Base-by-base conservation (phyloP, 2,797 vertebrate genomes). In the Malacoctenus gilli region DNA sequence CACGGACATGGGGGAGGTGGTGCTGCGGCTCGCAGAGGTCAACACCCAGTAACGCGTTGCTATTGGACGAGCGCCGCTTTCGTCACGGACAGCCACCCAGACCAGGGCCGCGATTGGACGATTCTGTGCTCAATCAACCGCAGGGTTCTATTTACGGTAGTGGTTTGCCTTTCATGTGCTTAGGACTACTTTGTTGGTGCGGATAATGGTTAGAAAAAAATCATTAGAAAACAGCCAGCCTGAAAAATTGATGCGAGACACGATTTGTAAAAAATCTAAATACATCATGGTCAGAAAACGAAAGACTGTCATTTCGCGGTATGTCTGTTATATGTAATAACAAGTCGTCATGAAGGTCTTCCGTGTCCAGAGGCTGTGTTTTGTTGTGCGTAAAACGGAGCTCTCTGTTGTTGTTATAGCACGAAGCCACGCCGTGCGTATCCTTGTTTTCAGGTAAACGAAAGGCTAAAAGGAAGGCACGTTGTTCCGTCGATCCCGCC, bases 1-100 rank as follows among this genome's bases (percentile, higher is more conserved):
- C 92, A 91, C 88, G 85, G 89, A 79, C 87, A 84, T 38, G 49
- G 54, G 48, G 83, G 68, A 80, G 91, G 89, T 87, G 91, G 92
- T 83, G 82, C 90, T 86, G 79, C 75, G 82, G 85, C 72, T 82
- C 69, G 14, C 81, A 87, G 87, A 89, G 90, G 88, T 90, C 87
- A 89, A 85, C 85, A 83, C 86, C 76, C 77, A 70, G 66, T 36
- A 42, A 18, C 15, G 59, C 0, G 9, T 28, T 62, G 1, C 68
- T 39, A 92, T 91, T 93, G 88, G 89, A 22, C 42, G 0, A 14
- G 2, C 9, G n/a, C 38, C 0, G 1, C 5, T 2, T 5, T 8
- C 85, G 87, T 88, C 83, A 81, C 64, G n/a, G 4, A 23, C 37
- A 41, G 6, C 53, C 47, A 42, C 41, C 3, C 0, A 8, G 41